A percentile compares a stretch with the other conserved stretches of the same genome.
phyloP scores from a whole-genome alignment of 2,797 vertebrate species.

The Ciconia nigra region DNA sequence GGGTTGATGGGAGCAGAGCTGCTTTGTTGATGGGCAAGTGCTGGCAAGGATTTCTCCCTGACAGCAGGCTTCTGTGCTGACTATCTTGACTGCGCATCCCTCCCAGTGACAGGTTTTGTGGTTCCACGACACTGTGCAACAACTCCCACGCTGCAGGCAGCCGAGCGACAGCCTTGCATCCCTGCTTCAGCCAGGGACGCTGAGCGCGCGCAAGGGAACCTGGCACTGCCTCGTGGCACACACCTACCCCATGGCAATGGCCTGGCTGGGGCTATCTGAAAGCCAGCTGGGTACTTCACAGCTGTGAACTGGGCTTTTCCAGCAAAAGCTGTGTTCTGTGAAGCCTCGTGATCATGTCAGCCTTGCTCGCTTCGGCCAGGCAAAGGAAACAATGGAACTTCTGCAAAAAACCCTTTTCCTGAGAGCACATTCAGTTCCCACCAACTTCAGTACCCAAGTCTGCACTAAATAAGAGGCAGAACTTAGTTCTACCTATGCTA shows the following conservation, averaged over 20 bases:
- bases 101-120: background rate
- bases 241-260: background rate
- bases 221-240: background rate
- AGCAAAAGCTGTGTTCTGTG: background rate
- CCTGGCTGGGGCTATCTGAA: background rate
- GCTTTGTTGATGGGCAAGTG: background rate
- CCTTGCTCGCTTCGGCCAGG: background rate
- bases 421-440: background rate
- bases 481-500: background rate
- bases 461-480: background rate
- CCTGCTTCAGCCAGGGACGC: background rate
- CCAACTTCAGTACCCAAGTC: background rate
- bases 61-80: background rate
- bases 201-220: background rate
- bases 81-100: background rate
- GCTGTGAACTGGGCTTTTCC: background rate
- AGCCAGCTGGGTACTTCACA: background rate
- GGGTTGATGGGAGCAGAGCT: background rate
- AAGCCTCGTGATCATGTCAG: background rate
- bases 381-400: background rate
- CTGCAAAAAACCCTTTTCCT: background rate
- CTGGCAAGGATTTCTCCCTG: background rate
- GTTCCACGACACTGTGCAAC: background rate
- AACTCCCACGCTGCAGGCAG: background rate
- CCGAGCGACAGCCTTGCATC: background rate